Evolutionary conservation across 2,113 vertebrate species (phyloP).

Genomic region (Periophthalmus modestus): DNA sequence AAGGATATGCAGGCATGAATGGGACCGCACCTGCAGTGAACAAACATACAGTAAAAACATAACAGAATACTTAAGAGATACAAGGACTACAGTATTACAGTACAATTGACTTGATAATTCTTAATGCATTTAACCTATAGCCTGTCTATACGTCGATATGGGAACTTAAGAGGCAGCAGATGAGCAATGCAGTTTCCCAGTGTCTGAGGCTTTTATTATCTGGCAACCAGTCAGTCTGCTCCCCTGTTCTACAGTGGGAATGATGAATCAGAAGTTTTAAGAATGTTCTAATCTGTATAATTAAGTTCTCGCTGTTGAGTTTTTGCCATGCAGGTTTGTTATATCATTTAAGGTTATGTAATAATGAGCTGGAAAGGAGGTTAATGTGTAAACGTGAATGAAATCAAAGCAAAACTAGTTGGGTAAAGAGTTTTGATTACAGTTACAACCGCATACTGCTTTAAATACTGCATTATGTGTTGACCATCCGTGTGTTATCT

Average conservation of each 20-base stretch:
- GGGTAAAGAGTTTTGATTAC: too few relatives aligned
- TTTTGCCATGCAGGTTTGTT: neutral
- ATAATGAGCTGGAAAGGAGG: neutral
- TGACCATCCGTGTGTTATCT: too few relatives aligned
- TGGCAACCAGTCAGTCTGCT: slow-evolving; percentile 32
- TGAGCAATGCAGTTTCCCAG: slow-evolving; percentile 31
- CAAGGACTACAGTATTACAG: neutral
- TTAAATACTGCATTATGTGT: neutral
- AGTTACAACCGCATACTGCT: too few relatives aligned
- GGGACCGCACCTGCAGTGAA: neutral
- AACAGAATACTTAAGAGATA: neutral
- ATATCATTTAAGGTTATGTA: neutral
- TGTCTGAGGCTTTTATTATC: slow-evolving; percentile 52
- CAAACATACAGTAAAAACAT: slow-evolving; percentile 6
- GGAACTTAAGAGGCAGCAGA: slow-evolving; percentile 20
- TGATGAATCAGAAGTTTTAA: slow-evolving; percentile 47
- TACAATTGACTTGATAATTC: neutral
- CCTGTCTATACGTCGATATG: slow-evolving; percentile 13
- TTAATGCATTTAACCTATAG: neutral
- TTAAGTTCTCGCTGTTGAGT: neutral
- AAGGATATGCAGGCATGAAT: neutral
- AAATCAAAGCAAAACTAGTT: neutral
- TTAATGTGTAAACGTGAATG: neutral
- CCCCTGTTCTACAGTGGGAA: slow-evolving; percentile 20
- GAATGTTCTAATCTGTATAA: neutral